These are phyloP conservation scores for Norana najaformis DNA, from an alignment of 2,888 invertebrate species.

Conservation along the genomic window DNA sequence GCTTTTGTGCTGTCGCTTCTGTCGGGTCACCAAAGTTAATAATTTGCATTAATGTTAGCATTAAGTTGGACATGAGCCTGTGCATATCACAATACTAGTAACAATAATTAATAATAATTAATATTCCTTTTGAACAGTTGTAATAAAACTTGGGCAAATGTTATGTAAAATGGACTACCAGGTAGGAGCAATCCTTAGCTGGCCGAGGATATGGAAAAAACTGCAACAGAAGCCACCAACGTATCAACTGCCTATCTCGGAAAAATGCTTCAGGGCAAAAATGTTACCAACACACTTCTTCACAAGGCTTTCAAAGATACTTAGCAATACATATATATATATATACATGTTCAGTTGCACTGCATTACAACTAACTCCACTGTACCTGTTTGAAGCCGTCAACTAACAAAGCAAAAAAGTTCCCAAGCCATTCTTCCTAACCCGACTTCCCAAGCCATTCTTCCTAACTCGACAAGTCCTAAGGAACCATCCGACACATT, in stretches of 20 bases:
- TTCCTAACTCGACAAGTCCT: conserved; percentile 13
- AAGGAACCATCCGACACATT: not conserved
- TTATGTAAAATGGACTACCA: conserved; percentile 13
- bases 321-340: not conserved
- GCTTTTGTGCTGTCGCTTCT: no score
- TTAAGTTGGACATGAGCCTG: not conserved
- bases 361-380: not conserved
- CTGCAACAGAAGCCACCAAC: not conserved
- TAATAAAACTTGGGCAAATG: not conserved
- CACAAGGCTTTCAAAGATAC: not conserved
- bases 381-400: not conserved
- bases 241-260: not conserved
- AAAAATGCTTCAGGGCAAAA: not conserved
- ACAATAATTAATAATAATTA: not conserved
- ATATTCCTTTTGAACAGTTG: not conserved
- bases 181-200: not conserved
- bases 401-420: not conserved
- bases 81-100: not conserved
- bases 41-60: not conserved
- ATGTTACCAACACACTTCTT: not conserved
- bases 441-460: conserved; percentile 5
- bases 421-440: conserved; percentile 6
- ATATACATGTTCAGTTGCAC: not conserved
- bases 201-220: not conserved
- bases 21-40: no score